These are phyloP conservation scores for Garrulus glandarius DNA, from an alignment of 2,797 vertebrate species.

Conservation along the genomic window DNA sequence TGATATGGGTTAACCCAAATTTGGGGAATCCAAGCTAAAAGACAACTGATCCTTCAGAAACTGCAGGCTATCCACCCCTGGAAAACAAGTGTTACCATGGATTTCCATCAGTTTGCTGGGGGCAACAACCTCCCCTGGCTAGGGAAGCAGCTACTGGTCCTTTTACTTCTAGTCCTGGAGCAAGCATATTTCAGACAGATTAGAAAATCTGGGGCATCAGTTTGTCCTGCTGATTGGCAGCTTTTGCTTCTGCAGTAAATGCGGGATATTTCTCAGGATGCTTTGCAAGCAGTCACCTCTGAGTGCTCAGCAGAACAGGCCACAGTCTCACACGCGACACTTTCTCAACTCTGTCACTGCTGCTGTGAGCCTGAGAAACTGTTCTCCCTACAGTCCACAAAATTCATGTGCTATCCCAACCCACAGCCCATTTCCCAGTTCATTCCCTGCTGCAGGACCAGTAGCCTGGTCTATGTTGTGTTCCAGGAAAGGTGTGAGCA, in stretches of 20 bases:
- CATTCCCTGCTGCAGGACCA: not conserved
- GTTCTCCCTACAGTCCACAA: not conserved
- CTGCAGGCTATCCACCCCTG: not conserved
- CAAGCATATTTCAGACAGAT: not conserved
- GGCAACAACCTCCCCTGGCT: not conserved
- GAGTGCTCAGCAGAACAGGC: not conserved
- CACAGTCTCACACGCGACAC: fast-evolving
- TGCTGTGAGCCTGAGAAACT: not conserved
- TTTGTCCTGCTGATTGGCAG: not conserved
- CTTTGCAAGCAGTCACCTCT: not conserved
- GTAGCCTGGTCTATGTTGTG: too few species aligned
- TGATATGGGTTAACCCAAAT: not conserved
- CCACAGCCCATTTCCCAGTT: not conserved
- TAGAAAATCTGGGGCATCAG: not conserved
- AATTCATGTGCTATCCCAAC: not conserved
- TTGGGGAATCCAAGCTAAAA: not conserved
- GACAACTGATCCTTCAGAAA: not conserved
- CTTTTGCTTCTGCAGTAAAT: not conserved
- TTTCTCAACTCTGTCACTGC: not conserved
- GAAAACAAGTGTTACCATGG: not conserved
- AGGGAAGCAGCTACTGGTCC: not conserved
- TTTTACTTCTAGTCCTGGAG: not conserved
- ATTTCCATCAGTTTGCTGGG: not conserved
- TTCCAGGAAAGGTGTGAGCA: not conserved
- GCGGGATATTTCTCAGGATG: not conserved